Evolutionary conservation across 2,797 vertebrate genomes (phyloP).

Genomic region (Anas flavirostris): DNA sequence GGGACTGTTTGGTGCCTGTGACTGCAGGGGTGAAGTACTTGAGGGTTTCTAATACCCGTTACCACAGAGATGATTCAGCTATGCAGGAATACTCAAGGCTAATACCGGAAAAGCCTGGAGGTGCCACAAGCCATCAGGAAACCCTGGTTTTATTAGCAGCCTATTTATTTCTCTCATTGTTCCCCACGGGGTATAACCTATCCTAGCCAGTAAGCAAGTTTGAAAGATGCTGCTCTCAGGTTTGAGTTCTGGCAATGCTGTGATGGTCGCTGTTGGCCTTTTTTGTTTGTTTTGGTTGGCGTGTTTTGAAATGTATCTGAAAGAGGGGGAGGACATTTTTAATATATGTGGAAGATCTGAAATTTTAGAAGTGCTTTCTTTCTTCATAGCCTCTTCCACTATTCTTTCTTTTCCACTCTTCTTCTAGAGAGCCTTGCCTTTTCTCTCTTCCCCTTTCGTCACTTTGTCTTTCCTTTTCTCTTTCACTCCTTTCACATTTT

Average conservation of each 20-base stretch:
- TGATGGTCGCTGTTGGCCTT: not conserved
- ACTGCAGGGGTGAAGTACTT: not conserved
- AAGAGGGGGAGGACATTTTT: not conserved
- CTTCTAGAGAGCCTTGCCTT: not conserved
- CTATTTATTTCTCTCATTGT: not conserved
- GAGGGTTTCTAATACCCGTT: not conserved
- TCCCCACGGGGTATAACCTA: not conserved
- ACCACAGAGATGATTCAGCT: not conserved
- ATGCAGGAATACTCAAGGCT: not conserved
- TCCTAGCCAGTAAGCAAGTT: not conserved
- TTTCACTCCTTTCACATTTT: not conserved
- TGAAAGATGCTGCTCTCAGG: not conserved
- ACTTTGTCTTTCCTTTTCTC: not conserved
- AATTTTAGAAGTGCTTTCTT: not conserved
- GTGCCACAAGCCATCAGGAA: not conserved
- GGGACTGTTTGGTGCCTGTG: not conserved
- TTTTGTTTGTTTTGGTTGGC: not conserved
- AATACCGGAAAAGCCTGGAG: not conserved
- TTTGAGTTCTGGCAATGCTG: not conserved
- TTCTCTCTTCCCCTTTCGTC: not conserved
- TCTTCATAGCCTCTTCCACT: not conserved
- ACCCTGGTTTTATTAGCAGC: not conserved
- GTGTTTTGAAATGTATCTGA: not conserved
- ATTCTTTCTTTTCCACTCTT: not conserved
- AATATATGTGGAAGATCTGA: not conserved